Evolutionary conservation across 2,888 invertebrate species (phyloP), one percentile per base, ranked within the genome.

Genomic region (Platycnemis pennipes): DNA sequence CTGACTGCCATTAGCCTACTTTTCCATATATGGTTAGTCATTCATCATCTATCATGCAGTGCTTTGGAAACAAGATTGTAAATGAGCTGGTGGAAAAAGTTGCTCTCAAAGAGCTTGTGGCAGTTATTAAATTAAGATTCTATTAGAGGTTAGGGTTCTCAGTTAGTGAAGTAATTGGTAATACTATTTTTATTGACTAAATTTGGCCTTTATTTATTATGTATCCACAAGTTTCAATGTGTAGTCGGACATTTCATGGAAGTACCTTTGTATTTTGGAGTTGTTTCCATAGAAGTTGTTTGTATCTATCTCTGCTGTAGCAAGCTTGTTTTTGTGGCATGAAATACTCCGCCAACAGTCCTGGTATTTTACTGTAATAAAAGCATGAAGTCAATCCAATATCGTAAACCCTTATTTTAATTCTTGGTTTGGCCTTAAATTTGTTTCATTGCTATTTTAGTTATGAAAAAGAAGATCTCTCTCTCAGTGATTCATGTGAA

Each of bases 281-380:
- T 77, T 77, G 13, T 77, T 13, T 77, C 2, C 26, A 26, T 8
- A 77, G 77, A 77, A 77, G 37, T 77, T 37, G 2, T 77, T 37
- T 77, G 77, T 77, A 37, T 16, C 37, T 77, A 77, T 37, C 77
- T 77, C 11, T 77, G 77, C 77, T 77, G 8, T 77, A 37, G 77
- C 22, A 77, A 77, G 37, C 77, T 77, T 31, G 31, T 77, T 77
- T 77, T 37, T 77, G 77, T 77, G 77, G 77, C 77, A 77, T 77
- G 77, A 77, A 31, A 77, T 77, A 8, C 63, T 63, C 7, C 63
- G 8, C n/a, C 19, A 26, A 0, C 26, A 19, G 26, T 63, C n/a
- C n/a, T 26, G 19, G 26, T 19, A 22, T 26, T 63, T 63, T 26
- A 5, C 8, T 63, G 63, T 26, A 63, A 63, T 63, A 63, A 63